Evolutionary conservation across 2,113 vertebrate genomes (phyloP), one percentile per base, ranked within the genome.

Genomic region (Colaptes auratus): DNA sequence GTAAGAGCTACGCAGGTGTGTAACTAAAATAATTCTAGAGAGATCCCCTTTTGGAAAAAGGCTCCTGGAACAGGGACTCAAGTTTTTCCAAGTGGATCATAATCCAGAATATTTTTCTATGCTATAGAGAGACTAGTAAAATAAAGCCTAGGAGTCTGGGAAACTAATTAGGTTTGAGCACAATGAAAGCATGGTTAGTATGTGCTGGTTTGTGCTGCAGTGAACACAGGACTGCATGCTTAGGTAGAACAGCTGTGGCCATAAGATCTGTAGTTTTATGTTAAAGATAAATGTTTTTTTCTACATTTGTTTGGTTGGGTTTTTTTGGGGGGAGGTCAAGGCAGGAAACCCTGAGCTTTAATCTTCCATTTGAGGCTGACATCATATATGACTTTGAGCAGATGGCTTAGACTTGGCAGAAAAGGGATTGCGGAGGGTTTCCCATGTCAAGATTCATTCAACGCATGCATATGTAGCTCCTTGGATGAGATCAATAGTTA

Each of bases 141-240:
- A 59, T 58, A 91, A 95, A 95, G 48, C 42, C 84, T 82, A 93
- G 60, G 82, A 89, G 87, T 90, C 94, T 96, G 93, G 92, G 92
- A 86, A 97, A 93, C 96, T 96, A 97, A 97, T 96, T 95, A 97
- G 33, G n/a, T 95, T 77, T 95, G 89, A 97, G 90, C 69, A 86
- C 80, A 84, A 86, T 44, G 83, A 93, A 95, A 58, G 77, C 28
- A 42, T n/a, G 25, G 31, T 12, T 88, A 69, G 65, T 63, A 88
- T 67, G 61, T 17, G 23, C 48, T 88, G 72, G 65, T 66, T 86
- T 67, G 61, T 17, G 23, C 52, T 71, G 17, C 73, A 64, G 69
- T 28, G 79, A 96, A 73, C 67, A 73, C 61, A 89, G 78, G 73
- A 60, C 24, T 63, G 24, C 61, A 44, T 48, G 61, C n/a, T 92